phyloP scores from a whole-genome alignment of 2,113 vertebrate species.

The Hemiscyllium ocellatum region DNA sequence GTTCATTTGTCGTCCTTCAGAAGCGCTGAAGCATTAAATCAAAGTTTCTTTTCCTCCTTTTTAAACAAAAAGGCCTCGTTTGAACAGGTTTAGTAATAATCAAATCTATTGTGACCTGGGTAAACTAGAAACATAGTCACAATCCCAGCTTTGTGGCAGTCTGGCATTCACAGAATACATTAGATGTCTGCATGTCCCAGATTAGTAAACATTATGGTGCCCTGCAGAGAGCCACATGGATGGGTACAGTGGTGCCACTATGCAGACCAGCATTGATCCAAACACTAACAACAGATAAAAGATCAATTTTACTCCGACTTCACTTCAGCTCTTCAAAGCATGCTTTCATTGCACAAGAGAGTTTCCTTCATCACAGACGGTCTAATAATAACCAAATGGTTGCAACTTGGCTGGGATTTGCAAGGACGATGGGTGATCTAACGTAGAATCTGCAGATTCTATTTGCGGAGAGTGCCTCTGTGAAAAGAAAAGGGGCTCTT shows the following conservation, averaged over 20 bases:
- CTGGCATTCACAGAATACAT: constrained; percentile 17
- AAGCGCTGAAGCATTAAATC: constrained; percentile 11
- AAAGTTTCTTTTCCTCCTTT: neutral
- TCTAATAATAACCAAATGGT: constrained; percentile 31
- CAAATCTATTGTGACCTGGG: constrained; percentile 15
- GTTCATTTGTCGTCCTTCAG: constrained; percentile 18
- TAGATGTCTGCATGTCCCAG: constrained; percentile 23
- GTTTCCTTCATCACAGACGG: neutral
- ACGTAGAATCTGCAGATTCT: constrained; percentile 5
- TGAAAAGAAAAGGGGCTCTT: constrained; percentile 28
- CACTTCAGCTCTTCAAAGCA: constrained; percentile 23
- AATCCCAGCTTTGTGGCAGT: constrained; percentile 20
- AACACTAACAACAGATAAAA: constrained; percentile 29
- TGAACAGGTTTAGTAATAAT: constrained; percentile 13
- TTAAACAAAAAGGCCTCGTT: constrained; percentile 13
- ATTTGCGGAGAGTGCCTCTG: constrained; percentile 2
- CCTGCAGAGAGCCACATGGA: constrained; percentile 26
- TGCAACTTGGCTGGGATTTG: constrained; percentile 19
- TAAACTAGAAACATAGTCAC: neutral
- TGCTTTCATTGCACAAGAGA: constrained; percentile 25
- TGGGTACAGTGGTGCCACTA: constrained; percentile 19
- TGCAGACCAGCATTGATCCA: constrained; percentile 27
- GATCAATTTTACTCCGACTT: constrained; percentile 33
- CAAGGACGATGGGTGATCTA: constrained; percentile 27
- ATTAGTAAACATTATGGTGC: constrained; percentile 30